Evolutionary conservation across 2,888 invertebrate species (phyloP), one percentile per base, ranked within the genome.

Genomic region (Siphonodentalium dalli): DNA sequence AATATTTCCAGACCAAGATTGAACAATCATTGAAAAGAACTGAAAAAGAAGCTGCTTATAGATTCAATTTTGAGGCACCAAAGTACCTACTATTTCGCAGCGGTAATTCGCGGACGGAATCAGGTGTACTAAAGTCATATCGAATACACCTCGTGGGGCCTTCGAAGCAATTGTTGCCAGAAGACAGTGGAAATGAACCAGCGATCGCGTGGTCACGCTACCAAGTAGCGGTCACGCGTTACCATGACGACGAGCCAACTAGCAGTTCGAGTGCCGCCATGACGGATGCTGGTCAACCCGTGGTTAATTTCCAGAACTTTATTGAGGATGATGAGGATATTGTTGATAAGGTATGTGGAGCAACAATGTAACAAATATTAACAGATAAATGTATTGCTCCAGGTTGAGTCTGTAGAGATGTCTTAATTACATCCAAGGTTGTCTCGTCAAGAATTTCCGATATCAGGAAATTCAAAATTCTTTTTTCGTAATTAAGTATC

Each of bases 1-100:
- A 47, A 11, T 63, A 66, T 54, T 21, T 23, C 7, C 70, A 70
- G 54, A 63, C 56, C 4, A 55, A 54, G 18, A 69, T 68, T 26
- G 28, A 39, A 0, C 43, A 65, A 20, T 45, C 58, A 0, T 54
- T 66, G 3, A 65, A 66, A 45, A 13, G 41, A 13, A 62, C 55
- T 0, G 78, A 78, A 50, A 41, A 37, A 21, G 66, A 71, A 7
- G 74, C 75, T 3, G 65, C 66, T 1, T 62, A 69, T 43, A 65
- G 71, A 21, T 77, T 61, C 46, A 61, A 73, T 53, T 75, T 75
- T 34, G 61, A 68, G 23, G 39, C 44, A 0, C 77, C 78, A 2
- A 74, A 69, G 42, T 71, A 74, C 42, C 64, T 71, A 33, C 46
- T 77, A 6, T 65, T 77, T 24, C 69, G 71, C 59, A 72, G 69